Conservation (phyloP, 2,113 vertebrate species). For the Brienomyrus longianalis region DNA sequence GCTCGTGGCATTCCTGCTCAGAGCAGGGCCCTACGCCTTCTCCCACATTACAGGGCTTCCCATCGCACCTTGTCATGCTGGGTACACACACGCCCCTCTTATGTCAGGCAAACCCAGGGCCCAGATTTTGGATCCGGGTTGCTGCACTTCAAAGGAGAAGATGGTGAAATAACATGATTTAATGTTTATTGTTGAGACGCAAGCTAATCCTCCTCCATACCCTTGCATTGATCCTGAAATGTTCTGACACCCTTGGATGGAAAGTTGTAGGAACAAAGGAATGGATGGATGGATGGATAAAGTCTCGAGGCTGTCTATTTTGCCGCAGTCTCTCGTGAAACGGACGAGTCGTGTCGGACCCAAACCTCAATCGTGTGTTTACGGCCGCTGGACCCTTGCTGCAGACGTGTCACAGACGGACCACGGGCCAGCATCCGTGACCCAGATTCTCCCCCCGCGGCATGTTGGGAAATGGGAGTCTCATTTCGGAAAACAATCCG, state of each 20-base stretch:
- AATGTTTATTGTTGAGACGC: neutral
- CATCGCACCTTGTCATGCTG: neutral
- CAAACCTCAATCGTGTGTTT: slow-evolving; percentile 21
- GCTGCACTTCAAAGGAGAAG: slow-evolving; percentile 28
- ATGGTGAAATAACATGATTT: neutral
- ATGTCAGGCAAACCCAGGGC: slow-evolving; percentile 27
- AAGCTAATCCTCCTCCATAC: neutral
- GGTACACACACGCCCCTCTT: slow-evolving; percentile 8
- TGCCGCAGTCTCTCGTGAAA: neutral
- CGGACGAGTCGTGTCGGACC: neutral
- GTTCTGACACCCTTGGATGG: neutral
- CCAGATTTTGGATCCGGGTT: slow-evolving; percentile 21
- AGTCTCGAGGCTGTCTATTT: neutral
- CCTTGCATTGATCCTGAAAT: neutral
- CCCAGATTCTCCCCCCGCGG: neutral
- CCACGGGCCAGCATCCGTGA: slow-evolving; percentile 21
- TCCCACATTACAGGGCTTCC: slow-evolving; percentile 3
- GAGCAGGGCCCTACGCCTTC: neutral
- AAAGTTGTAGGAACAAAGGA: neutral
- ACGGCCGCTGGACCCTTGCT: slow-evolving; percentile 17
- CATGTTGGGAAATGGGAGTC: neutral
- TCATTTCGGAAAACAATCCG: neutral
- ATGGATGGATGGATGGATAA: neutral
- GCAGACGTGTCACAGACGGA: slow-evolving; percentile 28
- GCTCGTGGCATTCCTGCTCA: neutral